These are phyloP conservation scores for Sarcophaga variegata DNA, from an alignment of 2,888 invertebrate genomes.

Conservation along the genomic window DNA sequence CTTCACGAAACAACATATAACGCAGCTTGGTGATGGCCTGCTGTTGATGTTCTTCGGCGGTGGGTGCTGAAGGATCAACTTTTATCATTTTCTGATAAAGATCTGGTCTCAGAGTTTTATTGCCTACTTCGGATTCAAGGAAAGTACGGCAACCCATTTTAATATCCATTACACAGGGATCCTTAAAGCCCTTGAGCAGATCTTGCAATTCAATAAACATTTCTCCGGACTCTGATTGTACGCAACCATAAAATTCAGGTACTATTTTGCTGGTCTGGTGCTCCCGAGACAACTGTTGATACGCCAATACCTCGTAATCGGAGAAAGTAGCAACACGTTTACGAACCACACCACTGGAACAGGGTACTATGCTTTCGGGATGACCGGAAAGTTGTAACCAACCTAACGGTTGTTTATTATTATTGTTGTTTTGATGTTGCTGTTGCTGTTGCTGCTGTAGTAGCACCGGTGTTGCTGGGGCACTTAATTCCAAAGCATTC, in stretches of 20 bases:
- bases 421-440: slow-evolving; percentile 79
- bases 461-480: slow-evolving; percentile 93
- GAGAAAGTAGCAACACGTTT: slow-evolving; percentile 90
- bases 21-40: slow-evolving; percentile 96
- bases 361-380: slow-evolving; percentile 95
- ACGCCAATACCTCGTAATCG: slow-evolving; percentile 89
- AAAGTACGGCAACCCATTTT: slow-evolving; percentile 99
- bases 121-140: slow-evolving; percentile 96
- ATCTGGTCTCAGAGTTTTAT: slow-evolving; percentile 91
- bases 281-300: slow-evolving; percentile 90
- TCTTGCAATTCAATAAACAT: slow-evolving; percentile 98
- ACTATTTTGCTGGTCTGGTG: slow-evolving; percentile 84
- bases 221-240: slow-evolving; percentile 86
- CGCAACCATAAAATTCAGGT: slow-evolving; percentile 92
- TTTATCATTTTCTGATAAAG: slow-evolving; percentile 98
- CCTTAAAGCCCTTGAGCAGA: slow-evolving; percentile 92
- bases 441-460: slow-evolving; percentile 85
- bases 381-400: slow-evolving; percentile 98
- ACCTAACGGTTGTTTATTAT: slow-evolving; percentile 77
- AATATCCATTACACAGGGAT: slow-evolving; percentile 98
- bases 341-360: slow-evolving; percentile 96
- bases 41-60: slow-evolving; percentile 89
- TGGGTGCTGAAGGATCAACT: slow-evolving; percentile 93
- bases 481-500: slow-evolving; percentile 95
- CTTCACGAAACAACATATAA: slow-evolving; percentile 98